Conservation (phyloP, 2,888 invertebrate genomes). For the Anaspis maculata region DNA sequence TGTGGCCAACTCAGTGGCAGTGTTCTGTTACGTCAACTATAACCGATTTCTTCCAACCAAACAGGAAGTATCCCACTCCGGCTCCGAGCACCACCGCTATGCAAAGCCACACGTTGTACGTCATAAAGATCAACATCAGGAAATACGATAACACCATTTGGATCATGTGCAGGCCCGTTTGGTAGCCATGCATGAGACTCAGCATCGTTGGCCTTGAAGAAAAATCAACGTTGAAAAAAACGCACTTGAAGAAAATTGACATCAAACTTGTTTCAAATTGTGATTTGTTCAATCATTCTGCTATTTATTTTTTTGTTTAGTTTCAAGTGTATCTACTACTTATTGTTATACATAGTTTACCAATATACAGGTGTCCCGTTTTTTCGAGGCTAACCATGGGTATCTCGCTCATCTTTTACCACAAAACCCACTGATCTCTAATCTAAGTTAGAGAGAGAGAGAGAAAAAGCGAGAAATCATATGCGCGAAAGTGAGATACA, state of each 20-base stretch:
- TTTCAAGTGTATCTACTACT: background rate
- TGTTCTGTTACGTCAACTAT: slow-evolving; percentile 93
- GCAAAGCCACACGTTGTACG: slow-evolving; percentile 92
- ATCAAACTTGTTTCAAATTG: background rate
- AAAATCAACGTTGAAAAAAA: slow-evolving; percentile 11
- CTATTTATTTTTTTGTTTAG: background rate
- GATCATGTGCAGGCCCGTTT: slow-evolving; percentile 80
- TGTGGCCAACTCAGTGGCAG: slow-evolving; percentile 60
- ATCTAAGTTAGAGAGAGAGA: no score
- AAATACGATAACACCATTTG: slow-evolving; percentile 89
- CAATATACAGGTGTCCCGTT: no score
- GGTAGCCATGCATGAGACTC: slow-evolving; percentile 73
- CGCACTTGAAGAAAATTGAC: slow-evolving; percentile 3
- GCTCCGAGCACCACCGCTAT: slow-evolving; percentile 82
- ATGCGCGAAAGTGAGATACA: no score
- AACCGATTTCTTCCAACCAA: slow-evolving; percentile 92
- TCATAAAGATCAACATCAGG: slow-evolving; percentile 96
- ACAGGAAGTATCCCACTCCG: slow-evolving; percentile 86
- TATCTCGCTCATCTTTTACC: no score
- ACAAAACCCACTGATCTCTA: no score
- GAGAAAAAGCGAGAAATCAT: no score
- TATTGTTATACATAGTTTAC: no score
- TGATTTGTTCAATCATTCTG: background rate
- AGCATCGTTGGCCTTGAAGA: slow-evolving; percentile 72
- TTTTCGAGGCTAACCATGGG: no score